Percentiles rank a stretch among this genome's conserved stretches.
phyloP scores from a whole-genome alignment of 1,140 invertebrate genomes.

The Campodea augens region DNA sequence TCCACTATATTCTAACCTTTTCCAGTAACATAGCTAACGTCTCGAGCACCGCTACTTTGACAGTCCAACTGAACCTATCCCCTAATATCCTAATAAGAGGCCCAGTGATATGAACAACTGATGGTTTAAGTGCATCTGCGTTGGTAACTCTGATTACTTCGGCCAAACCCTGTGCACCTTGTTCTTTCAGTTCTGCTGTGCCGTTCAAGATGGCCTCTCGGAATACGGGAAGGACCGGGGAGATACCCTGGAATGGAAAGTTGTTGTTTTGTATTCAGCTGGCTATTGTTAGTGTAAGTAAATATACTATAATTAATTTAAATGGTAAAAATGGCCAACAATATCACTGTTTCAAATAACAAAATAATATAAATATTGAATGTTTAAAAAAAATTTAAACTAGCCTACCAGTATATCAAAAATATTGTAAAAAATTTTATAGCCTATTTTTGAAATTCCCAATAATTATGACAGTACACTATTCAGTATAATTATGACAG shows the following conservation, averaged over 20 bases:
- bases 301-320: too few relatives aligned
- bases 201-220: slow-evolving; percentile 91
- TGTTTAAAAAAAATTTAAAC: slow-evolving; percentile 5
- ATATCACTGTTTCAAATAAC: not conserved
- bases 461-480: too few relatives aligned
- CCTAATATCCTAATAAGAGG: slow-evolving; percentile 93
- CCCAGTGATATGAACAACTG: slow-evolving; percentile 90
- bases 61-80: slow-evolving; percentile 77
- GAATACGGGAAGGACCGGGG: slow-evolving; percentile 83
- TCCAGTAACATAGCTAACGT: slow-evolving; percentile 77
- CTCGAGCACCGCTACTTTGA: slow-evolving; percentile 90
- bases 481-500: too few relatives aligned
- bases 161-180: slow-evolving; percentile 78
- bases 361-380: not conserved
- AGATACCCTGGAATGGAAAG: slow-evolving; percentile 62
- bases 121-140: slow-evolving; percentile 69
- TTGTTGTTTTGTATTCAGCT: too few relatives aligned
- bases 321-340: slow-evolving; percentile 11
- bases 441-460: too few relatives aligned
- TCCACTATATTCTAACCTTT: slow-evolving; percentile 55
- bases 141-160: slow-evolving; percentile 79
- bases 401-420: too few relatives aligned
- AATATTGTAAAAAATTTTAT: too few relatives aligned
- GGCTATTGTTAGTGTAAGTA: too few relatives aligned
- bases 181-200: slow-evolving; percentile 82